These are phyloP conservation scores for Acanthoscelides obtectus DNA, from an alignment of 2,888 invertebrate genomes.

Conservation along the genomic window DNA sequence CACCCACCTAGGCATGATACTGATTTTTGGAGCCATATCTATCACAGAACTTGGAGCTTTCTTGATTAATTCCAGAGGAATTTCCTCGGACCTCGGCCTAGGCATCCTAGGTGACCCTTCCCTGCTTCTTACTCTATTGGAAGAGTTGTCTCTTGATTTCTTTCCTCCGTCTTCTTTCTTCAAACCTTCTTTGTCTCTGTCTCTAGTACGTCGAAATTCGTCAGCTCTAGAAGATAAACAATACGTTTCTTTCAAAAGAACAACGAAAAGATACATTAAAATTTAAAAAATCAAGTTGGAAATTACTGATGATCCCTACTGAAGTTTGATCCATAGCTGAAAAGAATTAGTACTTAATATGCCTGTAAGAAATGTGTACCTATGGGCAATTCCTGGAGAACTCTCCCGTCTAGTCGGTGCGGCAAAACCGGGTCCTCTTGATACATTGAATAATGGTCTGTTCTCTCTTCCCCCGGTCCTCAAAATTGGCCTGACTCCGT, in stretches of 20 bases:
- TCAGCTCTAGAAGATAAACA: constrained; percentile 31
- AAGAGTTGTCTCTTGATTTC: constrained; percentile 29
- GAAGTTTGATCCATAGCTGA: too few relatives aligned
- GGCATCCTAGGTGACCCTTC: constrained; percentile 70
- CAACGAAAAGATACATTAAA: too few relatives aligned
- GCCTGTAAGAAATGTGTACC: too few relatives aligned
- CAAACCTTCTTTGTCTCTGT: constrained; percentile 33
- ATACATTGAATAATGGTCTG: constrained; percentile 42
- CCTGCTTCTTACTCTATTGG: constrained; percentile 52
- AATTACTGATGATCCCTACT: too few relatives aligned
- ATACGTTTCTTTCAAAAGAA: too few relatives aligned
- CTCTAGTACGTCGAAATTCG: constrained; percentile 29
- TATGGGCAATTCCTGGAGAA: constrained; percentile 42
- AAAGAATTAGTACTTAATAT: too few relatives aligned
- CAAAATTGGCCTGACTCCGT: constrained; percentile 36
- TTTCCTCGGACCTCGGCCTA: constrained; percentile 72
- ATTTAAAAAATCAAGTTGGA: too few relatives aligned
- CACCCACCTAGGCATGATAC: constrained; percentile 43
- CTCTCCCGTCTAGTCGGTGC: constrained; percentile 44
- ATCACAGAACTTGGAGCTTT: constrained; percentile 52
- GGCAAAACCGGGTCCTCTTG: constrained; percentile 46
- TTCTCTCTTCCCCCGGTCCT: constrained; percentile 37
- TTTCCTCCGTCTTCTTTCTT: constrained; percentile 29
- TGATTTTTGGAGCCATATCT: constrained; percentile 44
- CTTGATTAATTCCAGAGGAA: constrained; percentile 74